These are phyloP conservation scores for Xylophagus ater DNA, from an alignment of 2,888 invertebrate genomes.

Conservation along the genomic window DNA sequence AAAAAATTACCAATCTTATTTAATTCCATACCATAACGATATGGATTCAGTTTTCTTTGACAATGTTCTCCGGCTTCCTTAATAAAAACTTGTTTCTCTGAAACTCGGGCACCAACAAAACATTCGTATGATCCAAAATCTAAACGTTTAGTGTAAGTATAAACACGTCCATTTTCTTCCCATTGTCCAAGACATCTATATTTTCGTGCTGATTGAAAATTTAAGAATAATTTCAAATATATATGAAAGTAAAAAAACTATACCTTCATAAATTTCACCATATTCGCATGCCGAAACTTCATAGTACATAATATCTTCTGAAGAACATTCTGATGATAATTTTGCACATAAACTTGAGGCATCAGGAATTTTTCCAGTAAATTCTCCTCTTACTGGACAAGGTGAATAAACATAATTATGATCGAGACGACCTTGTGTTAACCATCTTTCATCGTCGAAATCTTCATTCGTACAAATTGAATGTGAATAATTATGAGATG, in stretches of 20 bases:
- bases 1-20: constrained; percentile 40
- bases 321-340: constrained; percentile 52
- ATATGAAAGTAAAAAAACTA: background rate
- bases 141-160: constrained; percentile 52
- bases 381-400: constrained; percentile 57
- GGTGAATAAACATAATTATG: constrained; percentile 32
- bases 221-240: background rate
- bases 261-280: constrained; percentile 49
- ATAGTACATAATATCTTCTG: constrained; percentile 55
- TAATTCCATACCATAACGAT: constrained; percentile 50
- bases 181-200: constrained; percentile 56
- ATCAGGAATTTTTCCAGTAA: constrained; percentile 52
- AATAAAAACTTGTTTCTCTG: constrained; percentile 49
- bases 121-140: constrained; percentile 52
- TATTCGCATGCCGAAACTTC: constrained; percentile 50
- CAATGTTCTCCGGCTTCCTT: constrained; percentile 57
- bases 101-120: constrained; percentile 48
- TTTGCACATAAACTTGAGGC: constrained; percentile 49
- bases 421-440: constrained; percentile 47
- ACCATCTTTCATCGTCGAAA: constrained; percentile 45
- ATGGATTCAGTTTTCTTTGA: constrained; percentile 47
- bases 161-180: constrained; percentile 49
- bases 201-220: constrained; percentile 43
- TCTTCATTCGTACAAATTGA: constrained; percentile 39
- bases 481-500: constrained; percentile 8